Percentiles rank a stretch among this genome's conserved stretches.
Conservation (phyloP, 2,888 invertebrate species). For the Rhagonycha lutea region DNA sequence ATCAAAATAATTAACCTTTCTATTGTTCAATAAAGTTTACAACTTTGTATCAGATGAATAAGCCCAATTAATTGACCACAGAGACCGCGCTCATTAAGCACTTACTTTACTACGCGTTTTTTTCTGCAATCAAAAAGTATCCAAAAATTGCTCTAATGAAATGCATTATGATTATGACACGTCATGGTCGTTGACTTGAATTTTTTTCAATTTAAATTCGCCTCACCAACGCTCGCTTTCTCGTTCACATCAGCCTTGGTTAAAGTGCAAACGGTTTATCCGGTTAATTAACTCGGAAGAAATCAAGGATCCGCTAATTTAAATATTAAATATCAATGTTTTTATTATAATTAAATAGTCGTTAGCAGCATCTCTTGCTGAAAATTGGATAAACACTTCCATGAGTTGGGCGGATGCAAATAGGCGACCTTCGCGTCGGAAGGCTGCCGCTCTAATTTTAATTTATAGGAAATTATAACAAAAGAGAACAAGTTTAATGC, state of each 20-base stretch:
- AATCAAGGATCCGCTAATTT: not conserved
- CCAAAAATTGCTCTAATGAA: not conserved
- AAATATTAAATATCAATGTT: not conserved
- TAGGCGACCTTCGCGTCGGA: not conserved
- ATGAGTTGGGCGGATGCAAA: not conserved
- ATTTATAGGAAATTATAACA: not conserved
- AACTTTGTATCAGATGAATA: not conserved
- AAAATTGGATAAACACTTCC: not conserved
- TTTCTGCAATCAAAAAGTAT: not conserved
- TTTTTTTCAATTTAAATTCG: not conserved
- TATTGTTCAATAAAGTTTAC: slow-evolving; percentile 18
- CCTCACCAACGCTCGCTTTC: not conserved
- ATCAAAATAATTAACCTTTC: slow-evolving; percentile 28
- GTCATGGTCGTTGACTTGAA: not conserved
- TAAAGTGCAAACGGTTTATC: not conserved
- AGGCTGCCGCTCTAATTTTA: not conserved
- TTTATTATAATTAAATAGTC: not conserved
- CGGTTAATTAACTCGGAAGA: not conserved
- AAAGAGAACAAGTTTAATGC: not conserved
- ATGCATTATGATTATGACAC: not conserved
- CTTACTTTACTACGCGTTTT: not conserved
- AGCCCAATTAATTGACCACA: not conserved
- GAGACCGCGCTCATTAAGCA: not conserved
- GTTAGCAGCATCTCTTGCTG: not conserved
- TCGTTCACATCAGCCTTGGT: not conserved